Evolutionary conservation across 2,888 invertebrate species (phyloP).

Genomic region (Zeuzera pyrina): DNA sequence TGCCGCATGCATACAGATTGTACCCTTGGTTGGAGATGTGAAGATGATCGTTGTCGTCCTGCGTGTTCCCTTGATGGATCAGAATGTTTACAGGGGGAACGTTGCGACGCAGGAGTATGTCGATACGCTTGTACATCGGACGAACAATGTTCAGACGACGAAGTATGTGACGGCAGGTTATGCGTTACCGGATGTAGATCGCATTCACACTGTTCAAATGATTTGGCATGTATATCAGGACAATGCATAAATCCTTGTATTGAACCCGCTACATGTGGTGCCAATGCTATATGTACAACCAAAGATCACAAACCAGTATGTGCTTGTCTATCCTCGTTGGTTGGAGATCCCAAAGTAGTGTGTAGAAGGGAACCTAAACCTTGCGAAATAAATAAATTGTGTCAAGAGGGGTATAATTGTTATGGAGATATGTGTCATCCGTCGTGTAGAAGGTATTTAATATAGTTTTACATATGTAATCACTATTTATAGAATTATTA

Average conservation of each 20-base stretch:
- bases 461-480: not conserved
- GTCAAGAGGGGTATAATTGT: constrained; percentile 81
- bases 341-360: constrained; percentile 82
- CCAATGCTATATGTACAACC: constrained; percentile 83
- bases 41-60: constrained; percentile 81
- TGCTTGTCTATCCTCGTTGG: constrained; percentile 78
- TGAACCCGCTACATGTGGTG: constrained; percentile 85
- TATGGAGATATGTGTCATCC: constrained; percentile 85
- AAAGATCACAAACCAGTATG: constrained; percentile 83
- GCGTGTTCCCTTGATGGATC: constrained; percentile 80
- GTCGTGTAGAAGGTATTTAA: constrained; percentile 79
- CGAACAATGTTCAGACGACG: constrained; percentile 89
- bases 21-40: constrained; percentile 79
- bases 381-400: constrained; percentile 79
- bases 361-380: constrained; percentile 79
- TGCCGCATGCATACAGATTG: constrained; percentile 87
- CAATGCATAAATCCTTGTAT: constrained; percentile 86
- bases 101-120: constrained; percentile 83
- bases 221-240: constrained; percentile 82
- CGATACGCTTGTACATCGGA: constrained; percentile 88
- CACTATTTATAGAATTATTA: not conserved
- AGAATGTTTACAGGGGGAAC: constrained; percentile 87
- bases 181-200: constrained; percentile 88
- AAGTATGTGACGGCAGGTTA: constrained; percentile 86
- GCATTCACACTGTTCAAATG: constrained; percentile 81